These are phyloP conservation scores for Ennomos quercinarius DNA, from an alignment of 2,888 invertebrate species.

Conservation along the genomic window DNA sequence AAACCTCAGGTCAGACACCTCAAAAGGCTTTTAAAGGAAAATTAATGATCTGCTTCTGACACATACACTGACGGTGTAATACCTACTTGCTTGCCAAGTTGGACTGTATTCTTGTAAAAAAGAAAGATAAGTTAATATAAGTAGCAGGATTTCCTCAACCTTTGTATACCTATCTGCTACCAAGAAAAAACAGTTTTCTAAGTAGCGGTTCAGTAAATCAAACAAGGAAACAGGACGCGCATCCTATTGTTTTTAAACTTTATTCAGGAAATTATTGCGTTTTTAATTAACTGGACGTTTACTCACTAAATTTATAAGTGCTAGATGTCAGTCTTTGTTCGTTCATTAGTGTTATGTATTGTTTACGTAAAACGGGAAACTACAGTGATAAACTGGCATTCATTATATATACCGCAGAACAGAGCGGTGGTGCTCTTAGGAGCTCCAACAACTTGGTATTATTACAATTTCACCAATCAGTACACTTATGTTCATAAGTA, in stretches of 20 bases:
- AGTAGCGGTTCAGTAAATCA: constrained; percentile 14
- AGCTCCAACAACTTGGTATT: too few species aligned
- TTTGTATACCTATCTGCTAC: constrained; percentile 17
- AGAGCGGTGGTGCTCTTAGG: too few species aligned
- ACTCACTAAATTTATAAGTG: not conserved
- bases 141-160: constrained; percentile 30
- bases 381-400: too few species aligned
- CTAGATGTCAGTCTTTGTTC: constrained; percentile 3
- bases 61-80: not conserved
- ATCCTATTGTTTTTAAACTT: constrained; percentile 28
- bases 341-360: not conserved
- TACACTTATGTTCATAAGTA: too few species aligned
- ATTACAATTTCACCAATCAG: too few species aligned
- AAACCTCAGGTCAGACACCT: too few species aligned
- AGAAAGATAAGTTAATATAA: constrained; percentile 15
- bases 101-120: constrained; percentile 1
- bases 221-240: constrained; percentile 33
- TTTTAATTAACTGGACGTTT: constrained; percentile 11
- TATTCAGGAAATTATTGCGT: constrained; percentile 16
- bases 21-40: too few species aligned
- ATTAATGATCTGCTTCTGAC: too few species aligned
- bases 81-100: not conserved
- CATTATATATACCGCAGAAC: too few species aligned
- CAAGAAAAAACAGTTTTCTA: constrained; percentile 25
- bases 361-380: too few species aligned